These are phyloP conservation scores for Remorina albescens DNA, from an alignment of 2,797 vertebrate genomes.

Conservation along the genomic window DNA sequence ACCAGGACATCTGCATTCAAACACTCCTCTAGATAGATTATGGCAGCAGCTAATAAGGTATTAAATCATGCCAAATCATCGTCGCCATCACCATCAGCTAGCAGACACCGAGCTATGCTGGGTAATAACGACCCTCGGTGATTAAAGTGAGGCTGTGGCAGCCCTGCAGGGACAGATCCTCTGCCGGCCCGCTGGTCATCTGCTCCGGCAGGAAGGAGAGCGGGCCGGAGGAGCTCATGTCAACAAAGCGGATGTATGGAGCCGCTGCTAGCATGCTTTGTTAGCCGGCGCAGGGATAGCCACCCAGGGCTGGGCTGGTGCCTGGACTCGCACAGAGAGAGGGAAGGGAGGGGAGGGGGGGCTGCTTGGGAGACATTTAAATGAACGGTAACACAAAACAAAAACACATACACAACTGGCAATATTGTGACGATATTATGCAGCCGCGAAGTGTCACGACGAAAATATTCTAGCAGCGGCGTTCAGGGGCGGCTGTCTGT, in stretches of 20 bases:
- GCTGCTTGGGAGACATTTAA: background rate
- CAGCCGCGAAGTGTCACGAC: slow-evolving; percentile 43
- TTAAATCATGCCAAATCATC: slow-evolving; percentile 42
- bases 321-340: slow-evolving; percentile 2
- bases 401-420: background rate
- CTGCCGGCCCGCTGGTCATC: too few species aligned
- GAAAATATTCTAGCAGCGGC: slow-evolving; percentile 45
- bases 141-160: slow-evolving; percentile 19
- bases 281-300: slow-evolving; percentile 71
- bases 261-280: slow-evolving; percentile 78
- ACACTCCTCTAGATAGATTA: slow-evolving; percentile 12
- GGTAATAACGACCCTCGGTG: slow-evolving; percentile 19
- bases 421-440: background rate
- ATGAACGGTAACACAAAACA: background rate
- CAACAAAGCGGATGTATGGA: slow-evolving; percentile 83
- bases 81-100: slow-evolving; percentile 4
- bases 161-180: slow-evolving; percentile 28
- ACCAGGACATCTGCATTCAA: slow-evolving; percentile 24
- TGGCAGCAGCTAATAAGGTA: slow-evolving; percentile 10
- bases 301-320: slow-evolving; percentile 58
- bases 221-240: slow-evolving; percentile 75
- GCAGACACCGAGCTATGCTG: background rate
- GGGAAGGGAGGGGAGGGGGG: background rate
- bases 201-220: slow-evolving; percentile 63
- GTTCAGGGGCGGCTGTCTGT: slow-evolving; percentile 51